Evolutionary conservation across 2,113 vertebrate genomes (phyloP), one percentile per base, ranked within the genome.

Genomic region (Eira barbara): DNA sequence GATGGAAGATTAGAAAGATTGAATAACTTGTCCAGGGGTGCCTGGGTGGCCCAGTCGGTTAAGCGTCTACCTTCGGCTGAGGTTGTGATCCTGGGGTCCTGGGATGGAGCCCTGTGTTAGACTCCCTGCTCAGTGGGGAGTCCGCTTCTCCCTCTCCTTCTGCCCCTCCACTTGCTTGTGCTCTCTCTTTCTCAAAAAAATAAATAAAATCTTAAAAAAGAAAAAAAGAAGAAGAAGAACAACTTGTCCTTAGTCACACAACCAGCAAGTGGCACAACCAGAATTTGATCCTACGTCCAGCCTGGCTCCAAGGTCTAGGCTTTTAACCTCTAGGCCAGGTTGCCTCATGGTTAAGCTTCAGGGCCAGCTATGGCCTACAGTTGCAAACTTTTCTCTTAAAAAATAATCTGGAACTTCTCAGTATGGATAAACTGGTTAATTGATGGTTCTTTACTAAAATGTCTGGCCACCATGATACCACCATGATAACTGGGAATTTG

Each of bases 341-440:
- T 90, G 15, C 59, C 9, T 87, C 11, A 55, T 86, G 59, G 81
- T 52, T 94, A 63, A 95, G 74, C 36, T 85, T 92, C n/a, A 57
- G 45, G 49, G 42, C 20, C 57, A 85, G 52, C 88, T 18, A 4
- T 76, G 39, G n/a, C 18, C 34, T 31, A 23, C 5, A 29, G 36
- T 89, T 91, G 31, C 39, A 94, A 57, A 85, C 12, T 29, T 84
- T 47, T 90, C 63, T 83, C 36, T 94, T 85, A 76, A 91, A 94
- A 83, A 78, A 80, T 34, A 47, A 36, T 52, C 27, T 82, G 52
- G 18, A 95, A 67, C 61, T 59, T 85, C 42, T 63, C 3, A 45
- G 29, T 55, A 69, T 83, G 34, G 61, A 49, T 83, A 87, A 93
- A 76, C 6, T 79, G 80, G 9, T 73, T 96, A 42, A 55, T 34